Base-by-base conservation (phyloP, 1,140 invertebrate species). In the Anadara kagoshimensis region DNA sequence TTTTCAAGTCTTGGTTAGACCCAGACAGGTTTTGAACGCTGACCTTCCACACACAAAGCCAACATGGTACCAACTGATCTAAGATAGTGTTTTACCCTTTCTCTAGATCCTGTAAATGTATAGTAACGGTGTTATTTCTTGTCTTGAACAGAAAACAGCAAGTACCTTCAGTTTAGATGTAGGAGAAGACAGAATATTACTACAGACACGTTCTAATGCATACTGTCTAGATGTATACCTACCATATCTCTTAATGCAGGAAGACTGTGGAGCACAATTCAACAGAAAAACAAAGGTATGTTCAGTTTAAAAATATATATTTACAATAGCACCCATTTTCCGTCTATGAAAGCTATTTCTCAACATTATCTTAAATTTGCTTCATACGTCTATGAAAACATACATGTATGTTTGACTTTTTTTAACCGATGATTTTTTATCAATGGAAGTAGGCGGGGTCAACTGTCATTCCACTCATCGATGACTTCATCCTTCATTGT, bases 141-240 rank as follows among this genome's bases (percentile, higher is more conserved):
- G 29, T 36, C 29, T 36, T 36, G 2, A 88, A 86, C 54, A 82
- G 93, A 88, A 91, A 84, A 91, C 90, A 45, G 89, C 90, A 0
- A 87, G 92, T 62, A 92, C 93, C 75, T 75, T 95, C 12, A 91
- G 84, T 20, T 86, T 95, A 57, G 91, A 94, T 82, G 81, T 95
- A 61, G 93, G 93, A 1, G 92, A 94, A 79, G 93, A 95, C 89
- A 90, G 94, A 73, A 91, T 95, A 68, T 81, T 94, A 22, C 84
- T 95, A 54, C 91, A 93, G 78, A 88, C 87, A 7, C 74, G 90
- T 53, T 91, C 91, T 53, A 88, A 90, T 78, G 90, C 90, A 47
- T 92, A 92, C 79, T 80, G 92, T 20, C 88, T 94, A 45, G 94
- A 95, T 86, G 90, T 94, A 67, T 94, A 92, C 84, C 81, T 94